phyloP scores from a whole-genome alignment of 1,140 invertebrate genomes.

The Aphelenchoides avenae region DNA sequence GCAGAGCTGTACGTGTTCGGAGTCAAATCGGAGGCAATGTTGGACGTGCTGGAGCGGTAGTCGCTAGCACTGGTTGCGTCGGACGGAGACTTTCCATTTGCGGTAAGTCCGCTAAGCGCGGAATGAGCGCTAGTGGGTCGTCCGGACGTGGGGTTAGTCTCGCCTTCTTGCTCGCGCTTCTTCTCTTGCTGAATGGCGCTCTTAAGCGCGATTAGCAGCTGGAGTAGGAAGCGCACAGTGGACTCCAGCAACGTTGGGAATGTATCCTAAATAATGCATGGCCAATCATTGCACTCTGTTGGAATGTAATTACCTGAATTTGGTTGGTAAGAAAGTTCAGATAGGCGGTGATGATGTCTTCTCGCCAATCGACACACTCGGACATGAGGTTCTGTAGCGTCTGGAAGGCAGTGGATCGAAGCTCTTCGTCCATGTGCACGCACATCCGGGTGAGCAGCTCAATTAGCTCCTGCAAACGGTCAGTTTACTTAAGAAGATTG shows the following conservation, averaged over 20 bases:
- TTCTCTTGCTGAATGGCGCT: conserved; percentile 62
- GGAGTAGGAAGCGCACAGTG: conserved; percentile 83
- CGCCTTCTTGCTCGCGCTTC: no score
- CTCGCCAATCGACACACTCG: conserved; percentile 93
- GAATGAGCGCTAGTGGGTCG: no score
- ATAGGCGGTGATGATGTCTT: conserved; percentile 77
- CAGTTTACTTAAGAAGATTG: background rate
- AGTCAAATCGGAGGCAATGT: no score
- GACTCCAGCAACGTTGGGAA: conserved; percentile 79
- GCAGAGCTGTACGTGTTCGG: no score
- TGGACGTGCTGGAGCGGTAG: no score
- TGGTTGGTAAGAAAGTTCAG: conserved; percentile 45
- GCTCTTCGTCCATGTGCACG: conserved; percentile 70
- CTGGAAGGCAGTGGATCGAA: conserved; percentile 76
- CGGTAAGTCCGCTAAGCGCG: no score
- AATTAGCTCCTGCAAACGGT: conserved; percentile 66
- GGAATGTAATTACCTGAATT: conserved; percentile 48
- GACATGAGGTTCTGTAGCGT: conserved; percentile 89
- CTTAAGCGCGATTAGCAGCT: conserved; percentile 89
- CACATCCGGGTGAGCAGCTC: conserved; percentile 85
- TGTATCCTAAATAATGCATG: conserved; percentile 83
- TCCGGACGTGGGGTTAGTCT: no score
- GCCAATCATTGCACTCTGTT: conserved; percentile 43
- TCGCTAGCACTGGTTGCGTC: no score
- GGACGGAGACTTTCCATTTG: no score